Conservation (phyloP, 2,888 invertebrate genomes). For the Cistogaster globosa region DNA sequence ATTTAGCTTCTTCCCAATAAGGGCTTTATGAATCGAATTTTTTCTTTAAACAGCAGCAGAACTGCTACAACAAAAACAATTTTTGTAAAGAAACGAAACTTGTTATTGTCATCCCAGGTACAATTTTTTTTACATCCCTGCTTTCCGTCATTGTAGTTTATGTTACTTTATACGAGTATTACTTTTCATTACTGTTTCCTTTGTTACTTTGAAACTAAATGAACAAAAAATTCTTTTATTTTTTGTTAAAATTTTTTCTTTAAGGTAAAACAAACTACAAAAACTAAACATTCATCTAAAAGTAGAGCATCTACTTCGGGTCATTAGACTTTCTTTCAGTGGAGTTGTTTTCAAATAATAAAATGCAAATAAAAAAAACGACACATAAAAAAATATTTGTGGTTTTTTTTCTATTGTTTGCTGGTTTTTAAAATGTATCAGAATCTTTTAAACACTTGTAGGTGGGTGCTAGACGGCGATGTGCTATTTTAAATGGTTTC, state of each 20-base stretch:
- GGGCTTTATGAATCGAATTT: no score
- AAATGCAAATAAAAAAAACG: constrained; percentile 22
- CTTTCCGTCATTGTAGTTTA: constrained; percentile 1
- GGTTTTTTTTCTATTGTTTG: constrained; percentile 45
- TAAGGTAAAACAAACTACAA: constrained; percentile 45
- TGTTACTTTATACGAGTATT: not conserved
- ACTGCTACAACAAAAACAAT: no score
- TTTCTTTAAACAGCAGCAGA: no score
- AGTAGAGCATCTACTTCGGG: constrained; percentile 64
- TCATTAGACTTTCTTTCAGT: constrained; percentile 59
- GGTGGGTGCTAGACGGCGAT: constrained; percentile 34
- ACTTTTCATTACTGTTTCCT: not conserved
- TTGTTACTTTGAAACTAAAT: no score
- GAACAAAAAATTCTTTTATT: no score
- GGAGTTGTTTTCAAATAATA: constrained; percentile 32
- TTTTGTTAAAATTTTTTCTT: constrained; percentile 20
- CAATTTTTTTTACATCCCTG: not conserved
- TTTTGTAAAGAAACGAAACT: not conserved
- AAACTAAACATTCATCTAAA: constrained; percentile 55
- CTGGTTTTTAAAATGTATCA: constrained; percentile 27
- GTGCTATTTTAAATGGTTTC: constrained; percentile 47
- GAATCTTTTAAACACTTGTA: constrained; percentile 26
- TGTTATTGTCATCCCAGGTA: not conserved
- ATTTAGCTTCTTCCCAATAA: no score
- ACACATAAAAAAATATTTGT: constrained; percentile 4